Evolutionary conservation across 2,888 invertebrate genomes (phyloP).

Genomic region (Prosapia bicincta): DNA sequence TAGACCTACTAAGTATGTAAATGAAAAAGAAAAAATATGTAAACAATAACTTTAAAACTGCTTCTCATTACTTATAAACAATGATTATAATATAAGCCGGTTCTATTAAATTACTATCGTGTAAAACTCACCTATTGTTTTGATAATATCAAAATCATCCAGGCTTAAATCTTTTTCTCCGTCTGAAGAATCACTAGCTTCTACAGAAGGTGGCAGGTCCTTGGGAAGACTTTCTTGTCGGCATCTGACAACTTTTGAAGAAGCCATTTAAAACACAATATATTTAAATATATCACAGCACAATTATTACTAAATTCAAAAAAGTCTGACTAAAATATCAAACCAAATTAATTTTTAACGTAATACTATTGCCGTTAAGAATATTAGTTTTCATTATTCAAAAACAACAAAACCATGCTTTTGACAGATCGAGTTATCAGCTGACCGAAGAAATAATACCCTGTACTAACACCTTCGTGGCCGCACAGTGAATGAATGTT

Average conservation of each 20-base stretch:
- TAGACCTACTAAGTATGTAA: too few relatives aligned
- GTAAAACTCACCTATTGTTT: slow-evolving; percentile 74
- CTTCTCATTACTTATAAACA: too few relatives aligned
- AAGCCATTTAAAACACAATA: slow-evolving; percentile 23
- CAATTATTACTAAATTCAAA: neutral
- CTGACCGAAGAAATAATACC: neutral
- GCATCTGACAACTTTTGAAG: slow-evolving; percentile 29
- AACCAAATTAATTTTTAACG: neutral
- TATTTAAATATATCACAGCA: slow-evolving; percentile 7
- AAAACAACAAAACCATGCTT: neutral
- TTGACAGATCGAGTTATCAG: neutral
- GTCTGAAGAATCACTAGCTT: slow-evolving; percentile 35
- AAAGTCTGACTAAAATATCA: neutral
- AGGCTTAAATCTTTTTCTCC: slow-evolving; percentile 45
- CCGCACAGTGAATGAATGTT: neutral
- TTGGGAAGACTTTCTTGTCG: slow-evolving; percentile 29
- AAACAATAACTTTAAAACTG: too few relatives aligned
- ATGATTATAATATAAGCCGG: too few relatives aligned
- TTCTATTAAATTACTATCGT: too few relatives aligned
- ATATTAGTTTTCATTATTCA: neutral
- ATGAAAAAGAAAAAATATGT: too few relatives aligned
- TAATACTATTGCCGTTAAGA: neutral
- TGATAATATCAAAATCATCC: slow-evolving; percentile 80
- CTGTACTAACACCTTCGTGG: neutral
- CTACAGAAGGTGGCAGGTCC: slow-evolving; percentile 36